Percentiles rank a stretch among this genome's conserved stretches.
These are phyloP conservation scores for Lochmaea crataegi DNA, from an alignment of 2,888 invertebrate genomes.

Conservation along the genomic window DNA sequence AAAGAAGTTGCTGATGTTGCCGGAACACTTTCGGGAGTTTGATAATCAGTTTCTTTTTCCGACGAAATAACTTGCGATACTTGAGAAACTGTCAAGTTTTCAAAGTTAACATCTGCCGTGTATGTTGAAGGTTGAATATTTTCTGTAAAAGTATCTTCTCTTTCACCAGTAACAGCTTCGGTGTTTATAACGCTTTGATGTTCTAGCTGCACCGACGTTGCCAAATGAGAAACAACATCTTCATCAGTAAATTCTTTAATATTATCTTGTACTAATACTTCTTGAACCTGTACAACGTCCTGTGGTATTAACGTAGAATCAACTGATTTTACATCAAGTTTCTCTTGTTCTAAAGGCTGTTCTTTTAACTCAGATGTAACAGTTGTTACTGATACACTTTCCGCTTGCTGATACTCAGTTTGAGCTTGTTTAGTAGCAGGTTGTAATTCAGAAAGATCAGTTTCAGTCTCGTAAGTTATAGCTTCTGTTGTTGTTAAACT, in stretches of 20 bases:
- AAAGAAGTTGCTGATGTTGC: slow-evolving; percentile 61
- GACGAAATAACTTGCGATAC: slow-evolving; percentile 65
- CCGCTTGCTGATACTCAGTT: slow-evolving; percentile 68
- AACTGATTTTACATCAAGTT: slow-evolving; percentile 45
- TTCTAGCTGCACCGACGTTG: slow-evolving; percentile 68
- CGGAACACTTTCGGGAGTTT: slow-evolving; percentile 55
- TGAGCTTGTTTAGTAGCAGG: slow-evolving; percentile 67
- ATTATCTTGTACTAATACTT: slow-evolving; percentile 69
- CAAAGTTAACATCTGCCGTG: slow-evolving; percentile 63
- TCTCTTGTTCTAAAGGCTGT: slow-evolving; percentile 63
- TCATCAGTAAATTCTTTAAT: slow-evolving; percentile 61
- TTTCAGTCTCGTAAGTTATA: slow-evolving; percentile 71
- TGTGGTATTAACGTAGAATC: slow-evolving; percentile 61
- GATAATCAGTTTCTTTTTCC: slow-evolving; percentile 66
- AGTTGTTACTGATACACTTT: slow-evolving; percentile 70
- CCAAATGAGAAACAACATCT: slow-evolving; percentile 63
- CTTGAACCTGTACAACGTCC: slow-evolving; percentile 69
- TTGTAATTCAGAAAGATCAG: slow-evolving; percentile 60
- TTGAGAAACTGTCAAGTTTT: slow-evolving; percentile 65
- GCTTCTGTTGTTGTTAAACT: slow-evolving; percentile 71
- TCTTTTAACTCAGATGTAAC: slow-evolving; percentile 71
- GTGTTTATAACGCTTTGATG: slow-evolving; percentile 69
- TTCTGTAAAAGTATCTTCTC: slow-evolving; percentile 67
- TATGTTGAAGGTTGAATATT: slow-evolving; percentile 65
- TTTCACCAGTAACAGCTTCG: slow-evolving; percentile 70